Base-by-base conservation (phyloP, 2,888 invertebrate species). In the Polymixis lichenea region DNA sequence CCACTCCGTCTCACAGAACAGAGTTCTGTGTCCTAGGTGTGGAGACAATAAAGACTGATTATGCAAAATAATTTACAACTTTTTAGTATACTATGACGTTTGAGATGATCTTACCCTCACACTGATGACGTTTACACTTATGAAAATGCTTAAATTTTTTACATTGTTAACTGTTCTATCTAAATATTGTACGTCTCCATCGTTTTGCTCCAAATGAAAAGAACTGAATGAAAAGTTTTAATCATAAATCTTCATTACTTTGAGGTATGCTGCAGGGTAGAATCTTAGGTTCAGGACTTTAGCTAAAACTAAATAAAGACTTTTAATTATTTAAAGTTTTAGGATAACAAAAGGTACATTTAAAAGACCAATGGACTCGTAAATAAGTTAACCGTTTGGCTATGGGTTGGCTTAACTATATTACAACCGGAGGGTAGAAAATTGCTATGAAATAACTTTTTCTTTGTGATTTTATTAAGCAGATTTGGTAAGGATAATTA, bases 391-490 rank as follows among this genome's bases (percentile, higher is more conserved):
- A 61, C 46, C 51, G 11, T 55, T 55, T 43, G 15, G 55, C 25
- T 46, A 15, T n/a, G 8, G 19, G 51, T 28, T 70, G 13, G 25
- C 46, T 38, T 38, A 46, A 51, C 25, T 82, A 53, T 70, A 68
- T 66, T 66, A 56, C 2, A 6, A 43, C 19, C 11, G 7, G 56
- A 60, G 25, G 17, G 13, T 51, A 3, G 15, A 11, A 75, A 62
- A 62, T 46, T 62, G 62, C 32, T 43, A 46, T 62, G 17, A 58
- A 67, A 55, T n/a, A 53, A 13, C 19, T 56, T 81, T 66, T 66
- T 28, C 32, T 56, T 2, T 0, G 43, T 25, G 53, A 28, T 56
- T 70, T 62, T 62, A 32, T 25, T 43, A 32, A 22, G 1, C 9
- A 32, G 38, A 11, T 58, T 73, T 28, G 9, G 5, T 22, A 22